Evolutionary conservation across 2,113 vertebrate species (phyloP).

Genomic region (Pavo muticus): DNA sequence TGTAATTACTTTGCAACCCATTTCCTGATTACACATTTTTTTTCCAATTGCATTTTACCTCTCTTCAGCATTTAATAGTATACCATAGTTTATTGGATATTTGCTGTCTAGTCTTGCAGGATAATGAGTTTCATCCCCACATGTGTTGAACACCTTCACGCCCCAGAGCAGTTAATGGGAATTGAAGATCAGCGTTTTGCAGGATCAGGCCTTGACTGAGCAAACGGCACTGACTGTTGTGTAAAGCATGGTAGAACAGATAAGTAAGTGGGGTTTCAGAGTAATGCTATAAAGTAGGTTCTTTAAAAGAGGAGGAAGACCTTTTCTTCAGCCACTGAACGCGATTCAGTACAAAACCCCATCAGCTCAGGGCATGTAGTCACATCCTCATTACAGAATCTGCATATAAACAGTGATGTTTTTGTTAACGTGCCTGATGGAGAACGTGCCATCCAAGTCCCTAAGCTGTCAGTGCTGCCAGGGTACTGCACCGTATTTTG

Average conservation of each 20-base stretch:
- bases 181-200: background rate
- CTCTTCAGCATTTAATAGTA: background rate
- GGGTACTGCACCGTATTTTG: background rate
- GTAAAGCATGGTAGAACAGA: background rate
- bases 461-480: background rate
- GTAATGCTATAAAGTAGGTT: background rate
- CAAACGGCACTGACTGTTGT: background rate
- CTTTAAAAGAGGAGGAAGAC: background rate
- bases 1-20: constrained; percentile 30
- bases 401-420: background rate
- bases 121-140: constrained; percentile 36
- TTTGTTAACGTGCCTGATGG: background rate
- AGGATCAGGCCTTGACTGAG: background rate
- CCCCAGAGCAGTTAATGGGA: constrained; percentile 25
- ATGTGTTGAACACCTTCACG: background rate
- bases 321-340: background rate
- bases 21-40: background rate
- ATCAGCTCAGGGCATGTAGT: background rate
- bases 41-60: constrained; percentile 9
- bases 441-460: background rate
- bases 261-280: background rate
- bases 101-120: background rate
- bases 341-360: background rate
- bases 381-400: background rate
- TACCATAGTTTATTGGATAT: constrained; percentile 14